Base-by-base conservation (phyloP, 2,888 invertebrate species). In the Seira musarum region DNA sequence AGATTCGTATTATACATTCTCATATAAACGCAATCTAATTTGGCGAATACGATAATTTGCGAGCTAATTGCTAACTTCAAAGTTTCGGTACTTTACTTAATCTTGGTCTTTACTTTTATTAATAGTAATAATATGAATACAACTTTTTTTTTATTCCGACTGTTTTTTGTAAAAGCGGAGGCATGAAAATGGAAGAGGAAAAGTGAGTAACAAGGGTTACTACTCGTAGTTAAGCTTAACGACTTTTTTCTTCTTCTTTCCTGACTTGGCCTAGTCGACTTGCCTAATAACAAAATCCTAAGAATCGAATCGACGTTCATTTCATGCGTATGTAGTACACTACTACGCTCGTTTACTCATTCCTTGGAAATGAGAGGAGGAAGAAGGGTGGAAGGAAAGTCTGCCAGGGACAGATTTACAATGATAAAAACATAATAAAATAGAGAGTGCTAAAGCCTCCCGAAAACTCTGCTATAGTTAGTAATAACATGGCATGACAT, bases 351-450 rank as follows among this genome's bases (percentile, higher is more conserved):
- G 60, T 22, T 30, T 30, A 8, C 30, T 30, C 30, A n/a, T n/a
- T n/a, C n/a, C n/a, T 3, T 15, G 15, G 17, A 60, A 19, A 60
- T 22, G 19, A 60, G 60, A 60, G 10, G 46, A 40, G 25, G 40
- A 22, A 80, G 70, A 67, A 57, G 80, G 73, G 73, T 69, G 65
- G 61, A 40, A 40, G 46, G 40, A 65, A 76, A 74, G 80, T 65
- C 76, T 80, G 80, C 57, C 70, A 57, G 19, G 65, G 80, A 74
- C 80, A 80, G 80, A 80, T 80, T 80, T 80, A 80, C 74, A 80
- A 80, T 66, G 71, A 75, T 75, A 80, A 66, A 80, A 65, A 70
- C 60, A 30, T 30, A 80, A 70, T 80, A 80, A 80, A 53, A 60
- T 49, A 49, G 17, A 49, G 49, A 21, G 60, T 60, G 60, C 60